These are phyloP conservation scores for Euproctis similis DNA, from an alignment of 2,888 invertebrate species.

Conservation along the genomic window DNA sequence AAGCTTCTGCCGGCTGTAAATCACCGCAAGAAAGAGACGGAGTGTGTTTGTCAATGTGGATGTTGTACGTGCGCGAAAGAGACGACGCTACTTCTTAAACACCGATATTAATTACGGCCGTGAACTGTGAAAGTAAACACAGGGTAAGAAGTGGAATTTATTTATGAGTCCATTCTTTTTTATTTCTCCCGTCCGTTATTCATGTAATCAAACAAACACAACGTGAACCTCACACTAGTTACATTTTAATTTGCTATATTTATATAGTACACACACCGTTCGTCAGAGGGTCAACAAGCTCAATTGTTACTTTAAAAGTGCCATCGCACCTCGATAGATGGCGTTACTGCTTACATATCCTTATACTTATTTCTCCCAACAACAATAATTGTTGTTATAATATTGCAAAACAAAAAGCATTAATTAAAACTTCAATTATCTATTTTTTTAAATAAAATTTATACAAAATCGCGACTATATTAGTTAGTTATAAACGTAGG, in stretches of 20 bases:
- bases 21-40: slow-evolving; percentile 46
- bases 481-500: too few species aligned
- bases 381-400: too few species aligned
- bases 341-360: slow-evolving; percentile 23
- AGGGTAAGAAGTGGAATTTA: slow-evolving; percentile 39
- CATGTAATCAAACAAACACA: slow-evolving; percentile 13
- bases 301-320: slow-evolving; percentile 15
- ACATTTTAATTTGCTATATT: slow-evolving; percentile 14
- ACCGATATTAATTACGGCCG: slow-evolving; percentile 39
- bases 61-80: slow-evolving; percentile 19
- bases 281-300: too few species aligned
- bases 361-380: too few species aligned
- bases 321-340: slow-evolving; percentile 27
- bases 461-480: too few species aligned
- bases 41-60: slow-evolving; percentile 11
- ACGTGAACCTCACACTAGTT: slow-evolving; percentile 10
- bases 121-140: slow-evolving; percentile 62
- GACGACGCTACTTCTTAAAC: slow-evolving; percentile 22
- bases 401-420: too few species aligned
- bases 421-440: too few species aligned
- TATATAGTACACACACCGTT: too few species aligned
- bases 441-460: too few species aligned
- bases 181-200: slow-evolving; percentile 21
- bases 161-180: slow-evolving; percentile 31
- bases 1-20: slow-evolving; percentile 53